Evolutionary conservation across 2,113 vertebrate species (phyloP), one percentile per base, ranked within the genome.

Genomic region (Prunella himalayana): DNA sequence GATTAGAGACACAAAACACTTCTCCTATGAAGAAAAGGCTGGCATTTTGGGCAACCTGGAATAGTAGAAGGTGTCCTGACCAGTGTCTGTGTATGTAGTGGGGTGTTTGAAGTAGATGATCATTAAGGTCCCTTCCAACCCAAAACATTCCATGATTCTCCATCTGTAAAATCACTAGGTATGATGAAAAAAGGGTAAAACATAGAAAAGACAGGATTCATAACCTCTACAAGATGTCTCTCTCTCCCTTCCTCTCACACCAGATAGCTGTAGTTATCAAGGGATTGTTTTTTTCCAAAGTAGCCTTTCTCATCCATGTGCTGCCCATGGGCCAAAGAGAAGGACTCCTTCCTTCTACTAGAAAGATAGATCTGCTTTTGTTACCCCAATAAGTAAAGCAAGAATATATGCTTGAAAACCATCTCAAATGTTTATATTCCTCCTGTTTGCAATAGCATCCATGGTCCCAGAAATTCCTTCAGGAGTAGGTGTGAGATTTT

Each of bases 141-240:
- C 15, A 80, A 33, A 57, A 8, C 22, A 28, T 44, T 65, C 42
- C 16, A 3, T 72, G 42, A 57, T 35, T 84, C 9, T 18, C 30
- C 7, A 53, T 41, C 18, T 7, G 1, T 65, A 73, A n/a, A 65
- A 53, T 30, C 31, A 39, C 15, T n/a, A 57, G 10, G 3, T 20
- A 56, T 44, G 33, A 44, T 39, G 21, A 59, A 75, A 28, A 89
- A 82, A 39, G 2, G 3, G 7, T 68, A 68, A 64, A 54, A 77
- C 45, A 45, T 11, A 44, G 14, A 54, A 64, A 7, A 80, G 7
- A 70, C 15, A 72, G n/a, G 68, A 65, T 7, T 64, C 16, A 42
- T 69, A 50, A 9, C 4, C 2, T 27, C 7, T 47, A 14, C 0
- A 3, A 72, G 18, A 57, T 4, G 27, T 4, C 11, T 65, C 9